Percentiles rank a stretch among this genome's conserved stretches.
These are phyloP conservation scores for Oeneis ivallda DNA, from an alignment of 2,888 invertebrate genomes.

Conservation along the genomic window DNA sequence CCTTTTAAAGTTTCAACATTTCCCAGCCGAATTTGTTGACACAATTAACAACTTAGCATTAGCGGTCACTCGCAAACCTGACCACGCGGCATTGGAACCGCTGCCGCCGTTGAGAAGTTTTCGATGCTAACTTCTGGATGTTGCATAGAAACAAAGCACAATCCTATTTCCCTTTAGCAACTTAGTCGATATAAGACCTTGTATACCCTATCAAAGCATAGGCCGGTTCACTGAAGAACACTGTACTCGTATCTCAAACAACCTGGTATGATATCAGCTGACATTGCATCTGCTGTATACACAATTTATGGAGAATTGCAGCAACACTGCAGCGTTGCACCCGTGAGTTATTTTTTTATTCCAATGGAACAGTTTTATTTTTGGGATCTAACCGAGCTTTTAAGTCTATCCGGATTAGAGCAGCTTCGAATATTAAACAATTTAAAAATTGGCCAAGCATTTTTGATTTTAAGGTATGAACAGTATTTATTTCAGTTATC, in stretches of 20 bases:
- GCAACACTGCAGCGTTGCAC: background rate
- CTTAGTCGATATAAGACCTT: constrained; percentile 41
- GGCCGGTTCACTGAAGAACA: constrained; percentile 37
- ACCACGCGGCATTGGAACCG: constrained; percentile 42
- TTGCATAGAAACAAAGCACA: constrained; percentile 57
- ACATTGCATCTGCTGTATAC: constrained; percentile 45
- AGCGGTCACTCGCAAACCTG: constrained; percentile 45
- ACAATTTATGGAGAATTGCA: constrained; percentile 24
- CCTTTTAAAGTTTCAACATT: constrained; percentile 9
- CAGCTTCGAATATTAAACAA: background rate
- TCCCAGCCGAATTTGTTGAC: constrained; percentile 43
- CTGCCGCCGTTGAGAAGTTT: constrained; percentile 48
- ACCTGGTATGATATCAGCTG: constrained; percentile 53
- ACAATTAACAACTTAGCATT: constrained; percentile 58
- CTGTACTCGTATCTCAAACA: constrained; percentile 50
- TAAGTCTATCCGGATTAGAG: constrained; percentile 6
- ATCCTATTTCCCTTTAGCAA: constrained; percentile 66
- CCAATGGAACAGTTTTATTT: background rate
- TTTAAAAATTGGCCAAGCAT: background rate
- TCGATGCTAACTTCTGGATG: constrained; percentile 51
- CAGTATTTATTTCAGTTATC: background rate
- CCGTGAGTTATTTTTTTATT: background rate
- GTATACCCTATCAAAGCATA: constrained; percentile 9
- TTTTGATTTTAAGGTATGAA: background rate
- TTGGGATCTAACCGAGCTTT: background rate